Conservation (phyloP, 2,888 invertebrate species). For the Drosophila borborema region DNA sequence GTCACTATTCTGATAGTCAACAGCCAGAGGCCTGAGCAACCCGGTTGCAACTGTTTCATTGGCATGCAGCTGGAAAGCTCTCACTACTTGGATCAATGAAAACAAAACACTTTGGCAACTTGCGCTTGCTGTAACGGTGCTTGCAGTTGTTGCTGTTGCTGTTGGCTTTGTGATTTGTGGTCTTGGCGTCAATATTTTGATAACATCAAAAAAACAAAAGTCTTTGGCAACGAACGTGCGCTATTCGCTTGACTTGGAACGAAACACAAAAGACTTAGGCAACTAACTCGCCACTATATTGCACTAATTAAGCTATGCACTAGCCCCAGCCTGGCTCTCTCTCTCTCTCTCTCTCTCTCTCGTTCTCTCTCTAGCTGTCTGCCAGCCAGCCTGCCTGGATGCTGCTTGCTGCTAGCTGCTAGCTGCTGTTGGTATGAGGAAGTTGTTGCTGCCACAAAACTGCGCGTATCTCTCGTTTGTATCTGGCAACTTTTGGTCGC, state of each 20-base stretch:
- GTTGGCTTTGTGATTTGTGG: conserved; percentile 13
- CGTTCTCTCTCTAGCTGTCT: not conserved
- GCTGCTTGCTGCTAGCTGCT: conserved; percentile 2
- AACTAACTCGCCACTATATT: conserved; percentile 60
- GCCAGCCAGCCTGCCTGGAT: not conserved
- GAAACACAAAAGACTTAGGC: conserved; percentile 60
- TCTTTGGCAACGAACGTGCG: conserved; percentile 72
- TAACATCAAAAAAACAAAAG: conserved; percentile 52
- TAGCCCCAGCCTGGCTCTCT: conserved; percentile 1
- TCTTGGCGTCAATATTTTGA: conserved; percentile 17
- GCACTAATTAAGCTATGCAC: conserved; percentile 68
- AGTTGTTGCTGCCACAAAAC: conserved; percentile 48
- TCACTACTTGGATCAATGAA: not conserved
- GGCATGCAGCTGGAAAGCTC: conserved; percentile 10
- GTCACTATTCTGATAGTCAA: not conserved
- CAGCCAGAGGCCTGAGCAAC: conserved; percentile 28
- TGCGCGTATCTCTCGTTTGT: conserved; percentile 41
- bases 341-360: not conserved
- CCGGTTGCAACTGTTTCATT: conserved; percentile 15
- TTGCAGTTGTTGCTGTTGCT: conserved; percentile 10
- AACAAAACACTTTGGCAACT: conserved; percentile 31
- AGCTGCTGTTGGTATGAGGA: conserved; percentile 47
- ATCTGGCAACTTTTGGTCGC: conserved; percentile 27
- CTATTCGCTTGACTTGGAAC: not conserved
- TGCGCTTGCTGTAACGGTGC: conserved; percentile 9